These are phyloP conservation scores for Thomomys bottae DNA, from an alignment of 2,113 vertebrate genomes.

Conservation along the genomic window DNA sequence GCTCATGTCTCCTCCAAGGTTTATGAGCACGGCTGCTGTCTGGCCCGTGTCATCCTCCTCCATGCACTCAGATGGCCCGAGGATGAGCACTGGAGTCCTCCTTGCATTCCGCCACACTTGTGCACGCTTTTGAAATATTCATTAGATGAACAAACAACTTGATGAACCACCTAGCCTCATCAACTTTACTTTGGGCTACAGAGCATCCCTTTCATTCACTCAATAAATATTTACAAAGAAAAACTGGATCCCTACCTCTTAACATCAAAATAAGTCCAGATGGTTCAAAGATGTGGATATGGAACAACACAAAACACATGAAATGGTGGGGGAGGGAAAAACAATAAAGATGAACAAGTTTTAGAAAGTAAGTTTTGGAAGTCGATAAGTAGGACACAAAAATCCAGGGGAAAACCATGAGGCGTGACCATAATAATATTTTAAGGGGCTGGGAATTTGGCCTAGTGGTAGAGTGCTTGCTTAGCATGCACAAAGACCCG, in stretches of 20 bases:
- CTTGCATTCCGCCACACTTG: background rate
- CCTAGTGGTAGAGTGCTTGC: no score
- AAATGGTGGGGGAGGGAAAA: background rate
- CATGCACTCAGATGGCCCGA: background rate
- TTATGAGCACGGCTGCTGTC: background rate
- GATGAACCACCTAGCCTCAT: slow-evolving; percentile 20
- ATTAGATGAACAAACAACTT: slow-evolving; percentile 42
- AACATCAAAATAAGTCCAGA: slow-evolving; percentile 49
- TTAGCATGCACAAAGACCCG: no score
- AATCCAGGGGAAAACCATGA: background rate
- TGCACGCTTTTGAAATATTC: slow-evolving; percentile 23
- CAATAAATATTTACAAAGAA: slow-evolving; percentile 64
- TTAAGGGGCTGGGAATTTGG: no score
- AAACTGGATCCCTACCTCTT: slow-evolving; percentile 40
- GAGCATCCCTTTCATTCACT: slow-evolving; percentile 20
- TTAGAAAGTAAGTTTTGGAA: slow-evolving; percentile 19
- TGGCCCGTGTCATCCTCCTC: background rate
- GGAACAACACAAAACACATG: slow-evolving; percentile 42
- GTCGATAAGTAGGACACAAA: background rate
- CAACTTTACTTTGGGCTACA: background rate
- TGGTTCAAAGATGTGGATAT: slow-evolving; percentile 56
- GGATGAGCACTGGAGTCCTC: background rate
- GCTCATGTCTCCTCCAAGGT: background rate
- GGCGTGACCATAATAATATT: background rate
- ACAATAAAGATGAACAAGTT: background rate